Base-by-base conservation (phyloP, 2,113 vertebrate species). In the Neodontobutis hainanensis region DNA sequence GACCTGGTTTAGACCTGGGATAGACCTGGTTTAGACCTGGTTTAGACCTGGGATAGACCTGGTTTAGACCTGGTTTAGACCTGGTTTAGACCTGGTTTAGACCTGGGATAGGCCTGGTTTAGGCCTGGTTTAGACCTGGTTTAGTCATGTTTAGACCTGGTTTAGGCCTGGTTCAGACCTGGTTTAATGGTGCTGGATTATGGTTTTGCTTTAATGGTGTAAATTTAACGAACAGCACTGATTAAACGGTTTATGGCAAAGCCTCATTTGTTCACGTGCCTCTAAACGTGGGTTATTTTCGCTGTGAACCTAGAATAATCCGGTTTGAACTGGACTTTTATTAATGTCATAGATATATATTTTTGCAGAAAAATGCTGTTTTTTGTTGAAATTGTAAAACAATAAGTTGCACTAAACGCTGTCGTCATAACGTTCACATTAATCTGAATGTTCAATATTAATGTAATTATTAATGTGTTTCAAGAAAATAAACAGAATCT, bases 391-490 rank as follows among this genome's bases (percentile, higher is more conserved):
- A 78, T 57, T 84, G 79, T 87, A 85, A 82, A 76, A 75, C 64
- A 68, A 80, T 83, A 83, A 85, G 89, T 92, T 91, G 92, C 92
- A 92, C 90, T 92, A 87, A 90, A 60, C 84, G 80, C 90, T 87
- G 83, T 56, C 71, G 65, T 79, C 58, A 86, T 65, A 74, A 79
- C 49, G 80, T 87, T 88, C 82, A 87, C 71, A 83, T 86, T 81
- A 76, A 67, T 63, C 75, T 91, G 70, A 88, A 86, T 91, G 88
- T 92, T 27, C 19, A 27, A 27, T 27, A 27, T 27, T 27, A 27
- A 27, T 74, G 71, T 78, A 83, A 85, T 67, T 78, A 86, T 72
- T 80, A 70, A 86, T 86, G 87, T 55, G 19, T 1, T 27, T 27
- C 19, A 27, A 27, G 19, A 27, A 27, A 27, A 27, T 27, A 27